phyloP scores from a whole-genome alignment of 2,888 invertebrate species.

The Antitype chi region DNA sequence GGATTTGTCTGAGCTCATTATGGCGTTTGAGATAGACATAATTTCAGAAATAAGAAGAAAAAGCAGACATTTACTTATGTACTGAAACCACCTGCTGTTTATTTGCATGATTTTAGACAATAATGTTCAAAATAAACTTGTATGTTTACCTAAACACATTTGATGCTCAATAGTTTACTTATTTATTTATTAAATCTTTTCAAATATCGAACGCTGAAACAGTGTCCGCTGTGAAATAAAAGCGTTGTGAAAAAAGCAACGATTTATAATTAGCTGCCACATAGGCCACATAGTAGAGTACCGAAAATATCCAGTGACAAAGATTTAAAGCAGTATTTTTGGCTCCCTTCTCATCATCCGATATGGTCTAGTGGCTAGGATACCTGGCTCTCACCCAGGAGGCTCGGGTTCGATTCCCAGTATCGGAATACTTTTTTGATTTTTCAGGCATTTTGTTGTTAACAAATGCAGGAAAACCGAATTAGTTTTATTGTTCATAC shows the following conservation, averaged over 20 bases:
- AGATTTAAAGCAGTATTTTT: conserved; percentile 29
- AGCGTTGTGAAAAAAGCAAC: neutral
- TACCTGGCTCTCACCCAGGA: conserved; percentile 93
- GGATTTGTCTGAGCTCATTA: conserved; percentile 57
- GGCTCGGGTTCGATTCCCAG: conserved; percentile 91
- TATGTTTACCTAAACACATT: neutral
- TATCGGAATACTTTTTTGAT: conserved; percentile 72
- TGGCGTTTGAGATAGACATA: conserved; percentile 7
- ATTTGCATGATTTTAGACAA: conserved; percentile 6
- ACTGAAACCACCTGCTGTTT: conserved; percentile 10
- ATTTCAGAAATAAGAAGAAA: conserved; percentile 14
- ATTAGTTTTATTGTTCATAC: neutral
- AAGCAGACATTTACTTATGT: neutral
- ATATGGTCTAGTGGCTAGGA: conserved; percentile 93
- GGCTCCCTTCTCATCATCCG: conserved; percentile 16
- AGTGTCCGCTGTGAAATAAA: neutral
- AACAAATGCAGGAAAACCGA: conserved; percentile 23
- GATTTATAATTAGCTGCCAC: neutral
- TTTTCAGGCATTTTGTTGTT: neutral
- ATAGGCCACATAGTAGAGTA: neutral
- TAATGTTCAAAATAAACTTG: too few species aligned
- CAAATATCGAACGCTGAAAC: neutral
- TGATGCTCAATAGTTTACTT: neutral
- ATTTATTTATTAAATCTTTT: neutral
- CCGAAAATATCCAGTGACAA: neutral